phyloP scores from a whole-genome alignment of 2,888 invertebrate species.

The Drosophila crucigera region DNA sequence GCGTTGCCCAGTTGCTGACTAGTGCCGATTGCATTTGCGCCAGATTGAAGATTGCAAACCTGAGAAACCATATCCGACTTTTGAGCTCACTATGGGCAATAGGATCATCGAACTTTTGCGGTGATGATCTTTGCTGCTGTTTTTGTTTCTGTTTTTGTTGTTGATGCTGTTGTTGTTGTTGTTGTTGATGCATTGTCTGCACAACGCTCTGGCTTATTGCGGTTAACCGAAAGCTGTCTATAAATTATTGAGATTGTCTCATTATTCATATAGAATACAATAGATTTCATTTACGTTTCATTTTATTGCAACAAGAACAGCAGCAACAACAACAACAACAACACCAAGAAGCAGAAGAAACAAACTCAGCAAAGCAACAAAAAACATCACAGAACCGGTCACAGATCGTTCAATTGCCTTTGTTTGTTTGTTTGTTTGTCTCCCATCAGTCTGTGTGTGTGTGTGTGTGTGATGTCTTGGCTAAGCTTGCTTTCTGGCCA shows the following conservation, averaged over 20 bases:
- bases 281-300: slow-evolving; percentile 81
- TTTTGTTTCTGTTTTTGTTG: slow-evolving; percentile 16
- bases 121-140: slow-evolving; percentile 44
- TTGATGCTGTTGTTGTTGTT: slow-evolving; percentile 23
- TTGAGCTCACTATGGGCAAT: slow-evolving; percentile 33
- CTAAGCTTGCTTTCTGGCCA: slow-evolving; percentile 36
- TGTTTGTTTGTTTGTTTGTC: slow-evolving; percentile 50
- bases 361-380: slow-evolving; percentile 29
- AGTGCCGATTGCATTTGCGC: slow-evolving; percentile 22
- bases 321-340: slow-evolving; percentile 29
- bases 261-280: slow-evolving; percentile 85
- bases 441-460: neutral
- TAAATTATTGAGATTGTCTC: slow-evolving; percentile 85
- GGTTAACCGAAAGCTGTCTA: slow-evolving; percentile 84
- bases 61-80: slow-evolving; percentile 73
- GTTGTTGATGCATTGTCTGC: slow-evolving; percentile 58
- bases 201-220: slow-evolving; percentile 71
- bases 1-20: slow-evolving; percentile 16
- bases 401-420: slow-evolving; percentile 60
- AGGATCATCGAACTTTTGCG: slow-evolving; percentile 80
- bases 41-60: slow-evolving; percentile 31
- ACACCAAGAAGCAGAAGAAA: slow-evolving; percentile 19
- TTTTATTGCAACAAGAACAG: slow-evolving; percentile 75
- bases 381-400: slow-evolving; percentile 63
- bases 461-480: neutral